phyloP scores from a whole-genome alignment of 2,797 vertebrate genomes.

The Otolemur crassicaudatus region DNA sequence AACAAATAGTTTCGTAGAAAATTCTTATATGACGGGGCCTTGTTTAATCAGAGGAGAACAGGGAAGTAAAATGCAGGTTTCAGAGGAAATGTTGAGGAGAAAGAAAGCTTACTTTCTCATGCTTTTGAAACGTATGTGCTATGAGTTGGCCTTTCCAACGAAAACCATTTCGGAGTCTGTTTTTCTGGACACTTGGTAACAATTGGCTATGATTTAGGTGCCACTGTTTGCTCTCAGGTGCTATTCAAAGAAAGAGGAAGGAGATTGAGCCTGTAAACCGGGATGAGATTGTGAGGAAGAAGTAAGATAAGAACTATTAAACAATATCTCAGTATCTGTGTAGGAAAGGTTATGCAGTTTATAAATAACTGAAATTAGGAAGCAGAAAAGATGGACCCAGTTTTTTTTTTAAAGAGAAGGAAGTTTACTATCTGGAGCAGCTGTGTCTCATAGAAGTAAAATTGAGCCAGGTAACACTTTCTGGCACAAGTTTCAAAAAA shows the following conservation, averaged over 20 bases:
- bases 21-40: background rate
- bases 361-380: too few relatives aligned
- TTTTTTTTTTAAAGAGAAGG: too few relatives aligned
- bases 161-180: too few relatives aligned
- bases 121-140: background rate
- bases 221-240: rapidly evolving
- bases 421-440: background rate
- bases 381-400: rapidly evolving
- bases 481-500: background rate
- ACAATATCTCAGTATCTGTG: background rate
- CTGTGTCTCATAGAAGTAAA: background rate
- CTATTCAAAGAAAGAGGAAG: background rate
- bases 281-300: background rate
- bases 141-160: background rate
- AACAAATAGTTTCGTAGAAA: background rate
- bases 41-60: background rate
- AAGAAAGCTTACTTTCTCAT: background rate
- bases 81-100: background rate
- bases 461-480: rapidly evolving
- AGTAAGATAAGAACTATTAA: background rate
- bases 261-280: background rate
- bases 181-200: background rate
- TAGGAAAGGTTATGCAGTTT: background rate
- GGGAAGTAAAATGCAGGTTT: background rate
- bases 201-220: too few relatives aligned